Conservation (phyloP, 1,140 invertebrate genomes). For the Scaptomyza montana region DNA sequence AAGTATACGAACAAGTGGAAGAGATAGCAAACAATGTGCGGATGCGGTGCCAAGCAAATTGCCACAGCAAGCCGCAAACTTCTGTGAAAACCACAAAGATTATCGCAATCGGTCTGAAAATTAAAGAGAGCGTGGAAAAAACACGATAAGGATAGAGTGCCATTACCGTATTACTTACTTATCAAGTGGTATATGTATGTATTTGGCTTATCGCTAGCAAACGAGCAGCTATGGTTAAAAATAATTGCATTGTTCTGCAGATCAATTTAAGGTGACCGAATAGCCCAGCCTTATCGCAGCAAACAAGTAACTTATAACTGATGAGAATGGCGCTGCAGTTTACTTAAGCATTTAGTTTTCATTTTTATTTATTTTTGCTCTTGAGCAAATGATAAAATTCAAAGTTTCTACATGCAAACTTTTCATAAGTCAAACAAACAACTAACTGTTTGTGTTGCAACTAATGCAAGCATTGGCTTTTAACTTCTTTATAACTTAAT, state of each 20-base stretch:
- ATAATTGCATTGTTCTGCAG: constrained; percentile 50
- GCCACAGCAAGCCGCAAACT: constrained; percentile 67
- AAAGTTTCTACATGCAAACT: not conserved
- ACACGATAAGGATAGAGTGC: not conserved
- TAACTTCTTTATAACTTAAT: not conserved
- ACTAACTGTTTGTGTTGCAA: not conserved
- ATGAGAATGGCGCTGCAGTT: constrained; percentile 1
- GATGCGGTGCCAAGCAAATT: constrained; percentile 52
- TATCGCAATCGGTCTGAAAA: constrained; percentile 41
- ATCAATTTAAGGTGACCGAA: constrained; percentile 5
- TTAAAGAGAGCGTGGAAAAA: constrained; percentile 6
- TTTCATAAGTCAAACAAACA: not conserved
- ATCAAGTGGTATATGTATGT: constrained; percentile 34
- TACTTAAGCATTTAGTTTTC: not conserved
- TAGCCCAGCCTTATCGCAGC: constrained; percentile 14
- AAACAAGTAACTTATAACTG: not conserved
- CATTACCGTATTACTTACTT: constrained; percentile 38
- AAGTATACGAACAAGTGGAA: constrained; percentile 30
- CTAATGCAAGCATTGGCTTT: not conserved
- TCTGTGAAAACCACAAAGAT: constrained; percentile 51
- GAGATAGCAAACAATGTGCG: constrained; percentile 70
- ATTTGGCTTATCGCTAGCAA: constrained; percentile 42
- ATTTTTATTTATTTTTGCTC: not conserved
- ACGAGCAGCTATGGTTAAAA: constrained; percentile 30
- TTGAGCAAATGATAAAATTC: not conserved